phyloP scores from a whole-genome alignment of 1,140 invertebrate species.

The Drosophila arawakana region DNA sequence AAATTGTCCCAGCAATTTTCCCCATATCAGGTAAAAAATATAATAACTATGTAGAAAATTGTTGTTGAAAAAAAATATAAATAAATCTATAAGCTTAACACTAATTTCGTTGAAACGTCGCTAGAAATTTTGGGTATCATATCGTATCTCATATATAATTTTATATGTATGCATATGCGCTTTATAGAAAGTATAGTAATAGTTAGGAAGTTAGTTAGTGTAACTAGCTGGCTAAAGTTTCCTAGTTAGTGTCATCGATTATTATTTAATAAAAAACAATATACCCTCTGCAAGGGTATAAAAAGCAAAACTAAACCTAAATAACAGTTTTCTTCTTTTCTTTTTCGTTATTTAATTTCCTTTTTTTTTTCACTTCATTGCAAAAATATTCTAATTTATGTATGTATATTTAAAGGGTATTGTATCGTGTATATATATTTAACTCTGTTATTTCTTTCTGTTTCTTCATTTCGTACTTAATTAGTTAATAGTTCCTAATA shows the following conservation, averaged over 20 bases:
- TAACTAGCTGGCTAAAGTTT: slow-evolving; percentile 44
- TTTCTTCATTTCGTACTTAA: slow-evolving; percentile 9
- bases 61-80: neutral
- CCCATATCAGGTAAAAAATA: slow-evolving; percentile 4
- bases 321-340: slow-evolving; percentile 37
- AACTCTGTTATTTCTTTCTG: slow-evolving; percentile 10
- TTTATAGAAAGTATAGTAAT: slow-evolving; percentile 15
- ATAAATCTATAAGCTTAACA: slow-evolving; percentile 4
- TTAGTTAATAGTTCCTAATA: slow-evolving; percentile 38
- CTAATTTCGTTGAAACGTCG: slow-evolving; percentile 61
- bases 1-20: slow-evolving; percentile 8
- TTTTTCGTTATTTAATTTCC: neutral
- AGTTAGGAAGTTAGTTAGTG: slow-evolving; percentile 26
- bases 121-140: slow-evolving; percentile 29
- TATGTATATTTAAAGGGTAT: slow-evolving; percentile 9
- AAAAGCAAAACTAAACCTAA: slow-evolving; percentile 51
- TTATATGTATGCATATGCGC: slow-evolving; percentile 26
- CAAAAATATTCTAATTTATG: neutral
- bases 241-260: slow-evolving; percentile 36
- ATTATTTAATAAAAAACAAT: neutral
- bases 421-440: neutral
- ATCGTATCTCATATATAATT: slow-evolving; percentile 22
- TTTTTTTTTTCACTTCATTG: slow-evolving; percentile 16
- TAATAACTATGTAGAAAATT: slow-evolving; percentile 11
- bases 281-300: too few relatives aligned